Base-by-base conservation (phyloP, 2,113 vertebrate genomes). In the Pteronura brasiliensis region DNA sequence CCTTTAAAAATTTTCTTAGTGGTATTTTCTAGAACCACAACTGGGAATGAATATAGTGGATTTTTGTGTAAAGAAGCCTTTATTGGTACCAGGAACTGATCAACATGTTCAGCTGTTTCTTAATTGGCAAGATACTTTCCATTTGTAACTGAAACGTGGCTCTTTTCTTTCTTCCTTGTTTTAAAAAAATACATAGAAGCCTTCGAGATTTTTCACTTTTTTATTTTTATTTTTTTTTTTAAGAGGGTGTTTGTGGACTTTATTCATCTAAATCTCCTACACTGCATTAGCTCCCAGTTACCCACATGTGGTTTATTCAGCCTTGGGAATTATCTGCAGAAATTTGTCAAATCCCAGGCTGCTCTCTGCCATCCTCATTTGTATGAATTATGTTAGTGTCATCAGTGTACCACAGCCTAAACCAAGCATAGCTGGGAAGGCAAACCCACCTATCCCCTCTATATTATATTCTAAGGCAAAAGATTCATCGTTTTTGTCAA, bases 281-380 rank as follows among this genome's bases (percentile, higher is more conserved):
- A 87, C n/a, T 61, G 63, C 77, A 17, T 85, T 86, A 59, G 65
- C 71, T 96, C 57, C 86, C 72, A 61, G 74, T 96, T 98, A 90
- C 94, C 96, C 69, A 61, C 65, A 31, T 97, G 90, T 84, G 71
- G 90, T 59, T 93, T 95, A 84, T 96, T 93, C 69, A 95, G 84
- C 90, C 59, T 91, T 93, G 95, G 97, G 94, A 96, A 95, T 97
- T 96, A 93, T 95, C 93, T 96, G 94, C 88, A 96, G 96, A 97
- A 93, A 95, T 94, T 67, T 88, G 79, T 96, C 93, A 93, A 74
- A 90, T 94, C 93, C 94, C 81, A 79, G 95, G 39, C 81, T 85
- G 93, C 36, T 84, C 80, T 88, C 63, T 91, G 94, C 88, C 44
- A 0, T 91, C 83, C 92, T 96, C 55, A 69, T 98, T 94, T 98